These are phyloP conservation scores for Eurytoma californica DNA, from an alignment of 2,888 invertebrate genomes.

Conservation along the genomic window DNA sequence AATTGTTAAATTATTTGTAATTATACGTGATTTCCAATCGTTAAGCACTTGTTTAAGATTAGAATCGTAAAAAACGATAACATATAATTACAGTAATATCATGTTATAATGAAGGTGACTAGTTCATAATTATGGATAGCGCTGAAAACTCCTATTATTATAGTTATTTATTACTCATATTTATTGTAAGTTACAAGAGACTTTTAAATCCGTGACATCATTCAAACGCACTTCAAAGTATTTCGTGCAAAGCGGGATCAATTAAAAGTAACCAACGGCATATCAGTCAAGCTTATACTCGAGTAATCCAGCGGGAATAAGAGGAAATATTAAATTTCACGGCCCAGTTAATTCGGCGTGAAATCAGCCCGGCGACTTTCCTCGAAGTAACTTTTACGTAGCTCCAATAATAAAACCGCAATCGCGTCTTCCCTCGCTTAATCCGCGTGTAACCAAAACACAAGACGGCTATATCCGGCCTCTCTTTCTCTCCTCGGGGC, in stretches of 20 bases:
- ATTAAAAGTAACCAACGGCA: not conserved
- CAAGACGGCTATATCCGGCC: slow-evolving; percentile 35
- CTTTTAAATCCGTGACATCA: not conserved
- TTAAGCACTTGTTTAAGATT: too few species aligned
- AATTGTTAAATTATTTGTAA: too few species aligned
- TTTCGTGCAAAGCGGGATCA: not conserved
- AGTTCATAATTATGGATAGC: not conserved
- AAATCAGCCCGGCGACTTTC: not conserved
- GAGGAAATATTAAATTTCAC: not conserved
- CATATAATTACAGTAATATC: too few species aligned
- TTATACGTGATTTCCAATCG: too few species aligned
- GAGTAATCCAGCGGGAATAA: too few species aligned
- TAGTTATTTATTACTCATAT: not conserved
- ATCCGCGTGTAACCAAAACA: slow-evolving; percentile 38
- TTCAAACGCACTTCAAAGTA: not conserved
- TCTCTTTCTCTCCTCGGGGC: slow-evolving; percentile 39
- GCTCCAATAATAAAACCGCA: not conserved
- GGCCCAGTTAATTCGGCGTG: not conserved
- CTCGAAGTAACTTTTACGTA: not conserved
- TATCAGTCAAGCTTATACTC: too few species aligned
- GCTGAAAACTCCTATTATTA: not conserved
- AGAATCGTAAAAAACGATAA: too few species aligned
- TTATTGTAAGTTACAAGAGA: not conserved
- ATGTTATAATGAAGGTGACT: not conserved
- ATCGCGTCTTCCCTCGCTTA: not conserved